Conservation (phyloP, 2,797 vertebrate species). For the Halcyon chelicuti region DNA sequence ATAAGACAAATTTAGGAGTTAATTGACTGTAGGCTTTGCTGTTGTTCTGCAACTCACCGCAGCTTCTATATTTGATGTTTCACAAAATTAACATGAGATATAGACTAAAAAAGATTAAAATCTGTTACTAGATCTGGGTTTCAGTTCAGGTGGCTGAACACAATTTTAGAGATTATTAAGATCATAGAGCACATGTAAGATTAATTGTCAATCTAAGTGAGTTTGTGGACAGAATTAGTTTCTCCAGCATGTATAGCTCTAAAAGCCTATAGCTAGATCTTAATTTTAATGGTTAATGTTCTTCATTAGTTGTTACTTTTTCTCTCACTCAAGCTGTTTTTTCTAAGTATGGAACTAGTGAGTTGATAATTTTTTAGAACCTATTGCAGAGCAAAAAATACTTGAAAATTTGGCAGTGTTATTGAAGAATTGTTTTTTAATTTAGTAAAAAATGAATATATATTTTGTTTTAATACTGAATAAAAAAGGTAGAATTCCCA, state of each 20-base stretch:
- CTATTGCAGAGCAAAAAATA: not conserved
- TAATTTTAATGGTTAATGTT: constrained; percentile 9
- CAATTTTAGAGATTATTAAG: not conserved
- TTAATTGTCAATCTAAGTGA: not conserved
- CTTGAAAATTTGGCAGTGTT: constrained; percentile 22
- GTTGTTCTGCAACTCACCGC: not conserved
- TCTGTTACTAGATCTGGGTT: constrained; percentile 4
- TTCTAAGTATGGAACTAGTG: not conserved
- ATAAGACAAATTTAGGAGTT: not conserved
- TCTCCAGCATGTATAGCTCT: not conserved
- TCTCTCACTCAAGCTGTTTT: constrained; percentile 17
- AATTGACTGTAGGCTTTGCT: not conserved
- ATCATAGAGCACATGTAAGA: not conserved
- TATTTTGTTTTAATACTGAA: not conserved
- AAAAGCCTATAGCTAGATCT: not conserved
- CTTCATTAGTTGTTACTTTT: constrained; percentile 41
- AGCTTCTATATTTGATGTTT: not conserved
- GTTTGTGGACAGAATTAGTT: constrained; percentile 3
- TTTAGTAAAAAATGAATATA: not conserved
- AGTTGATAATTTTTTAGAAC: constrained; percentile 38
- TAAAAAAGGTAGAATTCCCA: not conserved
- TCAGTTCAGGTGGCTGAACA: not conserved
- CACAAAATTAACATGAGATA: not conserved
- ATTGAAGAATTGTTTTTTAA: not conserved
- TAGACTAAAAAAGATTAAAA: not conserved